Base-by-base conservation (phyloP, 2,113 vertebrate genomes). In the Entosphenus tridentatus region DNA sequence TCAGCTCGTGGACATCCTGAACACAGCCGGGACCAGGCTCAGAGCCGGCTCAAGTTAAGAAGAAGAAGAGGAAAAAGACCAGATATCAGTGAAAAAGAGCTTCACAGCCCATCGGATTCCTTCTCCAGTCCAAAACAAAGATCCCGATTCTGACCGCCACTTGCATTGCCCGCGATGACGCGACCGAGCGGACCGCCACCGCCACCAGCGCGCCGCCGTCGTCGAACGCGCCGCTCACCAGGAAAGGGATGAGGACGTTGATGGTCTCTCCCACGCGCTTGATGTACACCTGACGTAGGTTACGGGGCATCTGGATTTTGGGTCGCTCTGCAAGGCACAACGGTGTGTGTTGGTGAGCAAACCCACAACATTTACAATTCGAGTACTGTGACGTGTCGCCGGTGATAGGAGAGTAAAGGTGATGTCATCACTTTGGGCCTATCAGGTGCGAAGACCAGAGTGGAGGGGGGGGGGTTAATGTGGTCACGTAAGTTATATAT, bases 161-260 rank as follows among this genome's bases (percentile, higher is more conserved):
- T 59, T 65, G 11, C 9, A 10, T 39, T 70, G 39, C 8, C 2
- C 16, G 17, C 2, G 54, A 10, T 11, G 70, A 57, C 11, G 1
- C 12, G 1, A 17, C 10, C 10, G 8, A 55, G 56, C 10, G 3
- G 10, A 9, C 21, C 10, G 39, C 3, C 18, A 5, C 11, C 21
- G 17, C n/a, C 1, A 9, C 1, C 11, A 56, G 55, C 12, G 57
- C 67, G 12, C 2, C 11, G 12, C 55, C 7, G 13, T 3, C 7
- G 2, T 39, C 3, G 39, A 39, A 39, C 5, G 39, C 39, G 10
- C 3, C 70, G 12, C 70, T 80, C 84, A 92, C 88, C 86, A 88
- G 87, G 79, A 89, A 92, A 70, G 88, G 85, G 75, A 92, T 85
- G 69, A 88, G 77, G 21, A 91, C 69, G 78, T 92, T 92, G 75